A percentile compares a stretch with the other conserved stretches of the same genome.
Conservation (phyloP, 2,888 invertebrate species). For the Ashinkailepas kermadecensis region DNA sequence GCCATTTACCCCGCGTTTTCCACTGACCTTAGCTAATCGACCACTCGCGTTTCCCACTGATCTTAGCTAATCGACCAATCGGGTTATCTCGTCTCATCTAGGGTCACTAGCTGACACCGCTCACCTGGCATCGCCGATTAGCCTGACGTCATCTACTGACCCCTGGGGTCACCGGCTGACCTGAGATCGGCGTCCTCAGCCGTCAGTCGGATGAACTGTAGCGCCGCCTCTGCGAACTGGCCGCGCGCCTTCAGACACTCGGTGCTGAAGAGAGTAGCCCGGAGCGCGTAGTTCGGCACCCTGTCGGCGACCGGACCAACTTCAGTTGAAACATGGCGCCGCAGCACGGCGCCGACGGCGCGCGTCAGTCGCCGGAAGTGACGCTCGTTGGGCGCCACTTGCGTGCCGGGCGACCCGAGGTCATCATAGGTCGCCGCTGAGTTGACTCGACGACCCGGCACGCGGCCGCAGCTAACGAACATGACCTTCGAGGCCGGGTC, state of each 20-base stretch:
- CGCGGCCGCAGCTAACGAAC: neutral
- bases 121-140: no score
- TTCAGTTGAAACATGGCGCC: conserved; percentile 23
- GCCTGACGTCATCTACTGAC: conserved; percentile 77
- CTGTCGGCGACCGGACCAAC: conserved; percentile 44
- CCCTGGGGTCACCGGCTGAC: conserved; percentile 44
- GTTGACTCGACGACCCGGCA: neutral
- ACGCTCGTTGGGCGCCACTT: neutral
- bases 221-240: conserved; percentile 84
- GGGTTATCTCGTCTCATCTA: no score
- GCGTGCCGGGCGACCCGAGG: no score
- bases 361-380: neutral
- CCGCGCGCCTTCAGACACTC: conserved; percentile 74
- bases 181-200: conserved; percentile 95
- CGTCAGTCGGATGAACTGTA: conserved; percentile 88
- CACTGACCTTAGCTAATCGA: no score
- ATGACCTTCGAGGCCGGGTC: neutral
- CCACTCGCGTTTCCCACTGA: no score
- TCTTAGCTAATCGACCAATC: no score
- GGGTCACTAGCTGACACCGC: no score
- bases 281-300: conserved; percentile 82
- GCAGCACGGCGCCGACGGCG: conserved; percentile 8
- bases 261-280: conserved; percentile 80
- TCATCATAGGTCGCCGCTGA: neutral
- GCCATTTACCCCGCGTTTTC: no score